phyloP scores from a whole-genome alignment of 2,888 invertebrate genomes.

The Nymphalis urticae region DNA sequence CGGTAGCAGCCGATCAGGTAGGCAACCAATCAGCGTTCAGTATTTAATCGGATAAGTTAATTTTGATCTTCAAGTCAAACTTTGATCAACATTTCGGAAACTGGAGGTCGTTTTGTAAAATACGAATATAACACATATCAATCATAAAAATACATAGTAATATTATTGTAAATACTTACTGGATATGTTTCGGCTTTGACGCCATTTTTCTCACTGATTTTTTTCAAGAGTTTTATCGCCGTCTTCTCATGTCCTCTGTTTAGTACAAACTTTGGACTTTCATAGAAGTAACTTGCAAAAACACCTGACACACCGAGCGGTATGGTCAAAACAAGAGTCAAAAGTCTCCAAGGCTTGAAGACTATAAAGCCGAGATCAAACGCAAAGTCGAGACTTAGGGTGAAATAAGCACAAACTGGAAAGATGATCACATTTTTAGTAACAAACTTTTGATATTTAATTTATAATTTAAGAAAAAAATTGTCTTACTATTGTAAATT shows the following conservation, averaged over 20 bases:
- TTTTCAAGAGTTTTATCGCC: slow-evolving; percentile 81
- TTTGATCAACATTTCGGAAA: too few relatives aligned
- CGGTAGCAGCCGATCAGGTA: too few relatives aligned
- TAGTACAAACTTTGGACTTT: slow-evolving; percentile 88
- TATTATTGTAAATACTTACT: slow-evolving; percentile 38
- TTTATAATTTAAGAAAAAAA: background rate
- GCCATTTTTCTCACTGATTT: slow-evolving; percentile 81
- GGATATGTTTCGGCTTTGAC: slow-evolving; percentile 42
- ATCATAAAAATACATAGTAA: too few relatives aligned
- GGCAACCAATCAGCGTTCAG: too few relatives aligned
- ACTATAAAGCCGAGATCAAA: slow-evolving; percentile 46
- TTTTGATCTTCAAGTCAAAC: too few relatives aligned
- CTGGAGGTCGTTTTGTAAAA: too few relatives aligned
- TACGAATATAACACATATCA: too few relatives aligned
- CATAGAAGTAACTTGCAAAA: slow-evolving; percentile 81
- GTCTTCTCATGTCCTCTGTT: slow-evolving; percentile 80
- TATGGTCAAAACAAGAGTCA: slow-evolving; percentile 63
- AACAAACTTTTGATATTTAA: background rate
- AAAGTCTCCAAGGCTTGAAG: slow-evolving; percentile 58
- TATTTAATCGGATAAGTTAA: too few relatives aligned
- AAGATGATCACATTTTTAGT: background rate
- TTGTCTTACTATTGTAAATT: background rate
- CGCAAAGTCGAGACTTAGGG: slow-evolving; percentile 42
- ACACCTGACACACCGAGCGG: slow-evolving; percentile 82
- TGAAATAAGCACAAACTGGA: slow-evolving; percentile 41